These are phyloP conservation scores for Mormyrops boulengeri DNA, from an alignment of 2,797 vertebrate genomes.

Conservation along the genomic window DNA sequence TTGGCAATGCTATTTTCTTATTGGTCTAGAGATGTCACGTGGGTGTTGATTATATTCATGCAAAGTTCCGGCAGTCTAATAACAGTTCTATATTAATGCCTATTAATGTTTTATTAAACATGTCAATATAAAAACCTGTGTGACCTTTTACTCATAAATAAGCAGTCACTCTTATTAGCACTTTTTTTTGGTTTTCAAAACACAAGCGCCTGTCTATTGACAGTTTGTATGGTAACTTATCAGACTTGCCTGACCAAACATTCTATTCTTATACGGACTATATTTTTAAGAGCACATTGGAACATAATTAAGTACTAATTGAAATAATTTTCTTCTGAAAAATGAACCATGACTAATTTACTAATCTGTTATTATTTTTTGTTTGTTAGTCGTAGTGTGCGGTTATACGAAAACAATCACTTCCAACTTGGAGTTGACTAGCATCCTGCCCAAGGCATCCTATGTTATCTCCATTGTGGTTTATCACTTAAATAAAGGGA, in stretches of 20 bases:
- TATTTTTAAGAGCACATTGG: not conserved
- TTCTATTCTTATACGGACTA: not conserved
- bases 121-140: not conserved
- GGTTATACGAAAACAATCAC: not conserved
- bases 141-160: not conserved
- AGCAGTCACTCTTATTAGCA: not conserved
- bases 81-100: not conserved
- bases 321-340: not conserved
- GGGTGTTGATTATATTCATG: not conserved
- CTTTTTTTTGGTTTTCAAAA: not conserved
- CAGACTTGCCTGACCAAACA: not conserved
- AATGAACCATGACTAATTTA: not conserved
- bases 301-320: not conserved
- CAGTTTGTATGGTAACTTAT: not conserved
- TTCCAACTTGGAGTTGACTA: not conserved
- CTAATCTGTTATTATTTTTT: not conserved
- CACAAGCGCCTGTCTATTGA: not conserved
- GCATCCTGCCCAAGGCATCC: not conserved
- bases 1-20: not conserved
- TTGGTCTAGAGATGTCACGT: not conserved
- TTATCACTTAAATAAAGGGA: not conserved
- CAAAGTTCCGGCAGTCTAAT: not conserved
- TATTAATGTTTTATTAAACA: not conserved
- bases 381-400: not conserved
- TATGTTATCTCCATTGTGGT: not conserved